These are phyloP conservation scores for Nestor notabilis DNA, from an alignment of 2,113 vertebrate species.

Conservation along the genomic window DNA sequence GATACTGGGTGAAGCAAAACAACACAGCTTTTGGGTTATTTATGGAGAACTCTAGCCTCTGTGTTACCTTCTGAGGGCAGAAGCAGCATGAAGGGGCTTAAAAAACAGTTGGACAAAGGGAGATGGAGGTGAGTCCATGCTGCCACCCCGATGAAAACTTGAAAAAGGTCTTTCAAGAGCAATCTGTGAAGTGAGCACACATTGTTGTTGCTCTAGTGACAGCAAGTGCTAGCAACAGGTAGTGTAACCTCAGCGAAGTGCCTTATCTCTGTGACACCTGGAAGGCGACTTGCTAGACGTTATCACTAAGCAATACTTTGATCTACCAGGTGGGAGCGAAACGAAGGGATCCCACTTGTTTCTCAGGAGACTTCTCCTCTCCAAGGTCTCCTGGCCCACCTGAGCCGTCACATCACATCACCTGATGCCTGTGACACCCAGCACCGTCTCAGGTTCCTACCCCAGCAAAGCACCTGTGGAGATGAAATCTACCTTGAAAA, in stretches of 20 bases:
- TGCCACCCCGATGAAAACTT: background rate
- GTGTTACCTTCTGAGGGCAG: background rate
- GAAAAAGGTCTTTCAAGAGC: background rate
- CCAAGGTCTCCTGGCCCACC: background rate
- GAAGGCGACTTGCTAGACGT: background rate
- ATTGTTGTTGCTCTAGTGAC: background rate
- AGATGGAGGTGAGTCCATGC: background rate
- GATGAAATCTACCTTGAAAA: background rate
- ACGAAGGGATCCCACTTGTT: background rate
- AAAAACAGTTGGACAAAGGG: background rate
- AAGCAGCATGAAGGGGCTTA: background rate
- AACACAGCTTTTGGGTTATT: background rate
- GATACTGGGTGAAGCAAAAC: background rate
- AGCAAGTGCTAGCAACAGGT: background rate
- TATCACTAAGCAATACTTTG: background rate
- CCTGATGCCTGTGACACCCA: background rate
- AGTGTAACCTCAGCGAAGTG: background rate
- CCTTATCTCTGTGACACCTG: slow-evolving; percentile 22
- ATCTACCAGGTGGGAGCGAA: slow-evolving; percentile 29
- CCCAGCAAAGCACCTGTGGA: slow-evolving; percentile 1
- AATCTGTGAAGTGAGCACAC: accelerated
- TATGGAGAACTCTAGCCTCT: background rate
- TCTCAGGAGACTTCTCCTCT: background rate
- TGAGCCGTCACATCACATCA: background rate
- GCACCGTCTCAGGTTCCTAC: background rate